Conservation (phyloP, 1,140 invertebrate species). For the Sminthurinus signatus region DNA sequence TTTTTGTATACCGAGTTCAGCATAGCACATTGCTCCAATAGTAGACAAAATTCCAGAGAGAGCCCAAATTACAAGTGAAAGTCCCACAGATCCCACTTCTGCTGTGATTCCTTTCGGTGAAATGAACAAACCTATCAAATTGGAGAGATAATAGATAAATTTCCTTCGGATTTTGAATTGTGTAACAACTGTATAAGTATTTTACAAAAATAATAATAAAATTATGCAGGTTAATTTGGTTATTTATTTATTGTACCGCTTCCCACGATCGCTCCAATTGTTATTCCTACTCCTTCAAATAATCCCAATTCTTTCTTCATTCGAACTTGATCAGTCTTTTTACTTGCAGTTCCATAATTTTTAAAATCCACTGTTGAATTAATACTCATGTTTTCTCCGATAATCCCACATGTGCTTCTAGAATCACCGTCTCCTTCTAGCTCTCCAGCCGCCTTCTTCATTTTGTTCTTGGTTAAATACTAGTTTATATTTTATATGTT, state of each 20-base stretch:
- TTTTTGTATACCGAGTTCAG: too few relatives aligned
- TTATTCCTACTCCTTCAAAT: constrained; percentile 83
- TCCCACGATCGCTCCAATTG: constrained; percentile 86
- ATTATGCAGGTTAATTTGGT: neutral
- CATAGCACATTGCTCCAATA: constrained; percentile 61
- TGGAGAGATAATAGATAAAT: neutral
- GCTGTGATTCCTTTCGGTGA: constrained; percentile 53
- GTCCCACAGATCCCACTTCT: constrained; percentile 51
- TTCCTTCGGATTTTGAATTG: too few relatives aligned
- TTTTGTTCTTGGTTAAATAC: too few relatives aligned
- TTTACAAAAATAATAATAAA: too few relatives aligned
- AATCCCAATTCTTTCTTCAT: constrained; percentile 81
- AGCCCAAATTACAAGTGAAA: constrained; percentile 52
- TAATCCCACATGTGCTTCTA: too few relatives aligned
- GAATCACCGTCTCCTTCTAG: too few relatives aligned
- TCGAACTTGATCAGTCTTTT: constrained; percentile 32
- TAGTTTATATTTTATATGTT: too few relatives aligned
- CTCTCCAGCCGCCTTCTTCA: too few relatives aligned
- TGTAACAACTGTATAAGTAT: too few relatives aligned
- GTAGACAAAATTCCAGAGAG: constrained; percentile 51
- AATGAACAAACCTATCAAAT: constrained; percentile 51
- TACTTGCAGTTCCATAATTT: neutral
- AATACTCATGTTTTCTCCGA: too few relatives aligned
- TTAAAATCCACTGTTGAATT: too few relatives aligned
- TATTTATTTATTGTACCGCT: constrained; percentile 54